phyloP scores from a whole-genome alignment of 2,113 vertebrate species.

The Podarcis raffonei region DNA sequence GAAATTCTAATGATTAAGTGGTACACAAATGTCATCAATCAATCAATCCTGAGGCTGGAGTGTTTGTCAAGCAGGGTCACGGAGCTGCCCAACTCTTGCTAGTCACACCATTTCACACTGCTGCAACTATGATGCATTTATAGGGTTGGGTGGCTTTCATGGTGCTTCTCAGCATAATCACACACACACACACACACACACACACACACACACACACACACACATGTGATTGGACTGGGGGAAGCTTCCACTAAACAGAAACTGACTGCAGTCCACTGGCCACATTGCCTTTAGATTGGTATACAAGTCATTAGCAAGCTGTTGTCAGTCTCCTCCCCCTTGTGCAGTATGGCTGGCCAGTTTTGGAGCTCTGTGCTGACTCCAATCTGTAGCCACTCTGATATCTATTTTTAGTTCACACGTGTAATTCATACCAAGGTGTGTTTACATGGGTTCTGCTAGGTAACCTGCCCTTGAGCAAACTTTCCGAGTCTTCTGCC shows the following conservation, averaged over 20 bases:
- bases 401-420: background rate
- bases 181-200: no score
- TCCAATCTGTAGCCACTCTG: background rate
- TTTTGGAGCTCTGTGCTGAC: background rate
- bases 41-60: background rate
- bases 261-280: background rate
- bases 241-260: no score
- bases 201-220: no score
- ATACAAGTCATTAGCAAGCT: background rate
- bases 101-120: background rate
- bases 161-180: no score
- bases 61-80: no score
- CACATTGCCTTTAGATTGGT: background rate
- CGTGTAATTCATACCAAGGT: background rate
- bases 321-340: background rate
- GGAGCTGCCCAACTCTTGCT: background rate
- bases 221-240: no score
- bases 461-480: background rate
- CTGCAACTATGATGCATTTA: background rate
- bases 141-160: background rate
- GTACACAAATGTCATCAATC: no score
- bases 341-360: background rate
- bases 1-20: no score
- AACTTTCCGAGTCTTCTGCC: background rate
- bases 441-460: background rate